Base-by-base conservation (phyloP, 1,140 invertebrate genomes). In the Stenopsyche tienmushanensis region DNA sequence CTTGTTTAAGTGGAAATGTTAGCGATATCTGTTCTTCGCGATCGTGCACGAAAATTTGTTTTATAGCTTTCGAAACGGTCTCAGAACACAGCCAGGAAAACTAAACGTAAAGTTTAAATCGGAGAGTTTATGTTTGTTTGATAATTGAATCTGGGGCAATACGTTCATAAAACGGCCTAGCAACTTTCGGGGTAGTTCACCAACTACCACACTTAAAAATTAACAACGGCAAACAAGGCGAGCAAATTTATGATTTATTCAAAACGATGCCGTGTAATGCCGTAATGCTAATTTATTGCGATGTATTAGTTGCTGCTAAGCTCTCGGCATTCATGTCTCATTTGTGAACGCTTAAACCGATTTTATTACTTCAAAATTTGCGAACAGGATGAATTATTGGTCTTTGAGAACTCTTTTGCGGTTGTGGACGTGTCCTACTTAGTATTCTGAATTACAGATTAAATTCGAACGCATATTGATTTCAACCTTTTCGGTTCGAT, bases 131-230 rank as follows among this genome's bases (percentile, higher is more conserved):
- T 39, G 41, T 64, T 55, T 55, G 62, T 44, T 45, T 55, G 62
- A 42, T 64, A 64, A 64, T 64, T 64, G 62, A 64, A 64, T 64
- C 18, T 54, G 20, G 62, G 50, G 9, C 62, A 64, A 54, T 64
- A 54, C 39, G 62, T 64, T 39, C 62, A 23, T 42, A 44, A 44
- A 53, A 41, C 21, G 24, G 29, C 8, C 24, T 53, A n/a, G 10
- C 25, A n/a, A 55, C 15, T 24, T 47, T 3, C 18, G 25, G 18
- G 34, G n/a, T 44, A 47, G 34, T 60, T 60, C 23, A 20, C 34
- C 7, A 60, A 60, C 26, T 21, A 24, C 58, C 23, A 44, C 42
- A 45, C 41, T 45, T 10, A 63, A 50, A 63, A 63, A 63, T 63
- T 52, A 63, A 63, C 60, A 34, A 34, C 29, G 29, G 29, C 5